Evolutionary conservation across 2,113 vertebrate species (phyloP).

Genomic region (Triplophysa siluroides): DNA sequence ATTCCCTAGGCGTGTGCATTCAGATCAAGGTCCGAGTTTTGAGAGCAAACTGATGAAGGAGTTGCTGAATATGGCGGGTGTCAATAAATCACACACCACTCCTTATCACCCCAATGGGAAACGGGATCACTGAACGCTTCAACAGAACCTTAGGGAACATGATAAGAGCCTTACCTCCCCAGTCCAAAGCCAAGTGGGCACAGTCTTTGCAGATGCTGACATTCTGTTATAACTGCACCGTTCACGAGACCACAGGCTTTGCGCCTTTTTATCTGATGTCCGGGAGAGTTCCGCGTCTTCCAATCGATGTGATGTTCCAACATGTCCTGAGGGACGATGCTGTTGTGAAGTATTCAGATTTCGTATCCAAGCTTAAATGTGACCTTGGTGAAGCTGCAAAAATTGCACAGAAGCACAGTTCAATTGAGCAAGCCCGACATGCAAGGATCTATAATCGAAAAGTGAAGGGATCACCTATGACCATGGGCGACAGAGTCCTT

Average conservation of each 20-base stretch:
- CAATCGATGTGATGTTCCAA: not conserved
- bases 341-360: not conserved
- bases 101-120: conserved; percentile 5
- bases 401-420: not conserved
- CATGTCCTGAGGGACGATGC: not conserved
- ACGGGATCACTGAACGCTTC: not conserved
- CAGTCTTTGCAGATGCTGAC: conserved; percentile 3
- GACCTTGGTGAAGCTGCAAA: not conserved
- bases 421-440: not conserved
- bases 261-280: conserved; percentile 5
- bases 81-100: not conserved
- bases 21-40: not conserved
- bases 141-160: conserved; percentile 3
- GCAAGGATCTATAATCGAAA: not conserved
- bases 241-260: conserved; percentile 5
- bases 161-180: not conserved
- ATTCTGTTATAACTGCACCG: conserved; percentile 2
- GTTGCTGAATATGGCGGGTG: not conserved
- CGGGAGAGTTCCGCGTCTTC: not conserved
- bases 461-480: not conserved
- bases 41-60: not conserved
- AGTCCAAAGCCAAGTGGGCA: conserved; percentile 6
- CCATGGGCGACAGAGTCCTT: not conserved
- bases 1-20: not conserved
- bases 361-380: not conserved